phyloP scores from a whole-genome alignment of 2,797 vertebrate species.

The Paedocypris micromegethes region DNA sequence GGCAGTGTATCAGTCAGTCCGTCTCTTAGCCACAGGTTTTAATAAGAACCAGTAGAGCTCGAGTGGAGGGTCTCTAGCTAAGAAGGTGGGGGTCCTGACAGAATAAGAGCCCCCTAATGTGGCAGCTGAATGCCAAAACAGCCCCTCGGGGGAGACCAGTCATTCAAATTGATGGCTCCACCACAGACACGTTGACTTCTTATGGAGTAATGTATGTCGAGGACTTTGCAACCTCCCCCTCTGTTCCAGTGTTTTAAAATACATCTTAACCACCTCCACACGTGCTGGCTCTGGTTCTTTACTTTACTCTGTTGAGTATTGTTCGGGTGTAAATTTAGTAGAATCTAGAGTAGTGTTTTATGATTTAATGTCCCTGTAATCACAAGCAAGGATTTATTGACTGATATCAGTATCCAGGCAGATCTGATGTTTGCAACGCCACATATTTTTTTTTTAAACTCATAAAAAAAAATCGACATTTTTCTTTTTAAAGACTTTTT shows the following conservation, averaged over 20 bases:
- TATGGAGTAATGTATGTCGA: constrained; percentile 72
- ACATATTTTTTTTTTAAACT: too few species aligned
- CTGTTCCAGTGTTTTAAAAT: constrained; percentile 20
- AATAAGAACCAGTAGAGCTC: constrained; percentile 67
- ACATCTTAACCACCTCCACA: constrained; percentile 7
- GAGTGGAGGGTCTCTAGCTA: constrained; percentile 66
- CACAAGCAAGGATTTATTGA: too few species aligned
- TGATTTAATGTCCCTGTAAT: too few species aligned
- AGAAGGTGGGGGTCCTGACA: constrained; percentile 60
- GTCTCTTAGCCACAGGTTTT: constrained; percentile 61
- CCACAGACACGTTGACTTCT: constrained; percentile 77
- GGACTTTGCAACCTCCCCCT: constrained; percentile 42
- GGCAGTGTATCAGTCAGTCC: constrained; percentile 52
- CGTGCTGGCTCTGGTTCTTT: too few species aligned
- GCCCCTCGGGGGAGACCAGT: constrained; percentile 74
- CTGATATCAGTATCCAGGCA: too few species aligned
- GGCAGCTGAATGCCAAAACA: constrained; percentile 79
- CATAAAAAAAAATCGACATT: too few species aligned
- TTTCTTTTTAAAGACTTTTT: too few species aligned
- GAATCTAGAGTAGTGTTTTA: too few species aligned
- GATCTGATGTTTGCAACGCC: too few species aligned
- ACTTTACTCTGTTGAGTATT: too few species aligned
- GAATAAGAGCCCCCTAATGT: constrained; percentile 64
- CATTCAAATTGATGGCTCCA: constrained; percentile 79
- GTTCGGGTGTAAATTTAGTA: too few species aligned